These are phyloP conservation scores for rat (Rattus norvegicus) DNA, from an alignment of 2,113 vertebrate genomes.

Conservation along the genomic window GRCr8 NC_086028.1:3166501-3167000, in stretches of 20 bases:
- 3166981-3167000: neutral
- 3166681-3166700: neutral
- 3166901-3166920: neutral
- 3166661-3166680: neutral
- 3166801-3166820: neutral
- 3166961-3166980: no score
- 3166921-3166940: neutral
- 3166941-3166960: neutral
- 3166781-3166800: slow-evolving; percentile 11
- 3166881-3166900: neutral
- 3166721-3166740: neutral
- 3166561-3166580: neutral
- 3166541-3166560: neutral
- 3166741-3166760: neutral
- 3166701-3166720: slow-evolving; percentile 20
- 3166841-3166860: no score
- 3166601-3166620: neutral
- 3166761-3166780: neutral
- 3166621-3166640: neutral
- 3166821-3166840: neutral
- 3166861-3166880: neutral
- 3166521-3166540: neutral
- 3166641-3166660: neutral
- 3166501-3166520: neutral
- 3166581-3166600: slow-evolving; percentile 2